A percentile compares a stretch with the other conserved stretches of the same genome.
Evolutionary conservation across 2,113 vertebrate species (phyloP).

Genomic region (Odontesthes bonariensis): DNA sequence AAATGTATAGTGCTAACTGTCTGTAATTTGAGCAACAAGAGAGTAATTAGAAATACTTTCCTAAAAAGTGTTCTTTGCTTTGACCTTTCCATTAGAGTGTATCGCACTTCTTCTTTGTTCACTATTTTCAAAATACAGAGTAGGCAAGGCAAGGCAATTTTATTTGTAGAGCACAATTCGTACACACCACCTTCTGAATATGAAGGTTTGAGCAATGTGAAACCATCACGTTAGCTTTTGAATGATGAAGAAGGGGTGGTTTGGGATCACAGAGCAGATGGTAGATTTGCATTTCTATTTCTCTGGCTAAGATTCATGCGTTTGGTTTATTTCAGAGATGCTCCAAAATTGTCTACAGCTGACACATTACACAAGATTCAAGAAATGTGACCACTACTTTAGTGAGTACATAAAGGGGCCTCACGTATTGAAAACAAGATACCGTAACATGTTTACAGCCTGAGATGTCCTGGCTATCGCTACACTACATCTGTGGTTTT

Average conservation of each 20-base stretch:
- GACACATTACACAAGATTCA: constrained; percentile 16
- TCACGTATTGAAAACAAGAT: constrained; percentile 4
- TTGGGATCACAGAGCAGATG: constrained; percentile 79
- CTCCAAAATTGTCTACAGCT: constrained; percentile 16
- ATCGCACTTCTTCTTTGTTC: constrained; percentile 19
- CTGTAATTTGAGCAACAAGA: not conserved
- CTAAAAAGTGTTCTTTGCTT: not conserved
- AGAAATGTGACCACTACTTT: constrained; percentile 5
- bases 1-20: not conserved
- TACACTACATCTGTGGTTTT: constrained; percentile 46
- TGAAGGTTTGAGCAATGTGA: constrained; percentile 23
- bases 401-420: not conserved
- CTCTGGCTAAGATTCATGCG: constrained; percentile 63
- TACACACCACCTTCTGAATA: constrained; percentile 14
- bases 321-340: constrained; percentile 46
- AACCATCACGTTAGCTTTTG: constrained; percentile 43
- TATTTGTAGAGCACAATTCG: too few relatives aligned
- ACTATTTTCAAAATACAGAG: not conserved
- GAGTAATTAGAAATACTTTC: not conserved
- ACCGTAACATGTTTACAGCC: constrained; percentile 12
- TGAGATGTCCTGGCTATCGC: constrained; percentile 17
- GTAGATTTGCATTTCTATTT: constrained; percentile 83
- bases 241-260: constrained; percentile 59
- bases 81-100: not conserved
- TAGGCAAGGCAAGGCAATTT: too few relatives aligned